Base-by-base conservation (phyloP, 2,113 vertebrate species). In the Progne subis region DNA sequence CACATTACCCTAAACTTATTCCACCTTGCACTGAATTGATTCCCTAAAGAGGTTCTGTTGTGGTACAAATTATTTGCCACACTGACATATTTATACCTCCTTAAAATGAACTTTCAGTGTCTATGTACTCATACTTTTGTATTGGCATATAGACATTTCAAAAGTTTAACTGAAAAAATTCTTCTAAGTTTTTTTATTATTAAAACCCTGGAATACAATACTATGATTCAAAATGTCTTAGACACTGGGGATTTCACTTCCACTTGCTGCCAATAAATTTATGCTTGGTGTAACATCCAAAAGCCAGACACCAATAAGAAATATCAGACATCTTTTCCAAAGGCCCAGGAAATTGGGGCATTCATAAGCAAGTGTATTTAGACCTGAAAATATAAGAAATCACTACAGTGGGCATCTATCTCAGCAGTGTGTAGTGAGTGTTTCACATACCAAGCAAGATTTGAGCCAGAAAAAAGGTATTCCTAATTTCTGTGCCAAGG, bases 401-500 rank as follows among this genome's bases (percentile, higher is more conserved):
- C 2, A 0, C 78, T 70, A 49, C 55, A 50, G 46, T 89, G 79
- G 74, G 28, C 50, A 52, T 84, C 71, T 78, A 29, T 85, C 60
- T 85, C 82, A 82, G 91, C 86, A 44, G 52, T 82, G 46, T 81
- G 37, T 93, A 96, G 88, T 37, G 59, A 94, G 50, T 23, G 5
- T 31, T 70, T 87, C 69, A 87, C 59, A 87, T 80, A 68, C 50
- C 9, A 44, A 83, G 60, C 47, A 93, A 96, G 68, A 39, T 60
- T 89, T 52, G 46, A 97, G 82, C 64, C 70, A 89, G 92, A 90
- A 87, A 94, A 83, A 71, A 68, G 68, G 67, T 95, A 90, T 95
- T 95, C 91, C 61, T 96, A 79, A 18, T 95, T 96, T 97, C 81
- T 92, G 56, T 88, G 90, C 82, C 41, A 74, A 97, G 88, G 85